Conservation (phyloP, 2,888 invertebrate genomes). For the Eretmocerus hayati region DNA sequence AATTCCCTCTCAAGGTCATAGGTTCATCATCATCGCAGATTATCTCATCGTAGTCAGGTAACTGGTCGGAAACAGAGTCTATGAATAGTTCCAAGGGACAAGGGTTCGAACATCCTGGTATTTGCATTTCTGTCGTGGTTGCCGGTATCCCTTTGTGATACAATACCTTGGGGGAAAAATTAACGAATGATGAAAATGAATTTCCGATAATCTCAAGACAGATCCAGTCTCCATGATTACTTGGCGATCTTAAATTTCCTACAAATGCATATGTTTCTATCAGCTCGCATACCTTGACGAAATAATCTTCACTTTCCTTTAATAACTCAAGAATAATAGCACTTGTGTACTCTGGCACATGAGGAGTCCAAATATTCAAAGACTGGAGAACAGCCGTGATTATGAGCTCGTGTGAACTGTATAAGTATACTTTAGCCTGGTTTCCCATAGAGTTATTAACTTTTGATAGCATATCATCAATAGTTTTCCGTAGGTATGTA, state of each 20-base stretch:
- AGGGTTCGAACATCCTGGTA: slow-evolving; percentile 49
- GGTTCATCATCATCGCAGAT: slow-evolving; percentile 13
- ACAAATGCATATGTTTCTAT: no score
- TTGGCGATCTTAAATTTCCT: no score
- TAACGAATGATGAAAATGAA: no score
- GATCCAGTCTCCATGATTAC: no score
- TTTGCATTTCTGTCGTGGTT: slow-evolving; percentile 42
- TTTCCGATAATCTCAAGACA: no score
- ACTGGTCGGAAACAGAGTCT: slow-evolving; percentile 46
- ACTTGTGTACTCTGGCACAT: slow-evolving; percentile 55
- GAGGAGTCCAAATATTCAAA: slow-evolving; percentile 51
- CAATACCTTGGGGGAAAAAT: no score
- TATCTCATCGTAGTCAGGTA: slow-evolving; percentile 42
- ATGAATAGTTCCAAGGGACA: slow-evolving; percentile 52
- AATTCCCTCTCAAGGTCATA: no score
- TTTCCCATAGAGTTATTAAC: slow-evolving; percentile 32
- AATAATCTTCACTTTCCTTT: slow-evolving; percentile 35
- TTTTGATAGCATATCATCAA: slow-evolving; percentile 47
- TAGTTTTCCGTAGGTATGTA: slow-evolving; percentile 49
- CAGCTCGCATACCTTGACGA: slow-evolving; percentile 46
- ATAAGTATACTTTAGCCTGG: slow-evolving; percentile 48
- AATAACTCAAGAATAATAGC: slow-evolving; percentile 52
- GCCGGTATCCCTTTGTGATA: slow-evolving; percentile 47
- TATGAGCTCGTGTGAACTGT: slow-evolving; percentile 60
- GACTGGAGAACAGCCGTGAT: slow-evolving; percentile 54